Evolutionary conservation across 1,140 invertebrate genomes (phyloP).

Genomic region (Drosophila oshimai): DNA sequence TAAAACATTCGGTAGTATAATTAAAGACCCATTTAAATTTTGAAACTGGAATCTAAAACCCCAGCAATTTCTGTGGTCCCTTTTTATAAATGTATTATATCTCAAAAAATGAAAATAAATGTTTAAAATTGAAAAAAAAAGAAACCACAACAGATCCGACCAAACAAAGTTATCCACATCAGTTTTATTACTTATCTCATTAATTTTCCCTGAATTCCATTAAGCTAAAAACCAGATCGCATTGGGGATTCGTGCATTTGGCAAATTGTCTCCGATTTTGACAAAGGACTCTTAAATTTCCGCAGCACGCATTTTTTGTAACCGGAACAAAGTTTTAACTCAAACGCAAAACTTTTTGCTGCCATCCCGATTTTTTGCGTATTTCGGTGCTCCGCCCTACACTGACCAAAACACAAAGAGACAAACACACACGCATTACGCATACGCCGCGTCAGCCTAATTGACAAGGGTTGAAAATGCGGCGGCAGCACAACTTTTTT

Average conservation of each 20-base stretch:
- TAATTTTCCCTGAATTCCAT: conserved; percentile 23
- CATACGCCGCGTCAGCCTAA: conserved; percentile 76
- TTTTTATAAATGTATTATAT: too few species aligned
- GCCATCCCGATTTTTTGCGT: conserved; percentile 44
- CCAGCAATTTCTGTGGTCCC: too few species aligned
- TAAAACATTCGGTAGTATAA: too few species aligned
- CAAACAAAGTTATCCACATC: neutral
- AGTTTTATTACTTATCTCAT: conserved; percentile 3
- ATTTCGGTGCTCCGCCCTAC: conserved; percentile 23
- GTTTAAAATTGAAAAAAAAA: neutral
- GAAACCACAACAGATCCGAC: neutral
- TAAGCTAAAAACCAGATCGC: neutral
- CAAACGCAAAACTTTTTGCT: conserved; percentile 56
- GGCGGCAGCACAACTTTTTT: conserved; percentile 61
- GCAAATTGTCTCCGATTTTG: conserved; percentile 52
- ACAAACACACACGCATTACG: conserved; percentile 49
- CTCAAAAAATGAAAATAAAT: too few species aligned
- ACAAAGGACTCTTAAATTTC: conserved; percentile 39
- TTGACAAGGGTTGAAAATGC: conserved; percentile 74
- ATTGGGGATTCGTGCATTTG: conserved; percentile 23
- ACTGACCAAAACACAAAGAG: conserved; percentile 22
- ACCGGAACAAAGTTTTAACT: conserved; percentile 50
- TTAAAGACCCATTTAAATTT: too few species aligned
- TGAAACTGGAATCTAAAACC: too few species aligned
- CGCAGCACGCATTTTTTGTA: conserved; percentile 28